A percentile compares a stretch with the other conserved stretches of the same genome.
Evolutionary conservation across 2,113 vertebrate species (phyloP).

Genomic region (Syngnathus floridae): DNA sequence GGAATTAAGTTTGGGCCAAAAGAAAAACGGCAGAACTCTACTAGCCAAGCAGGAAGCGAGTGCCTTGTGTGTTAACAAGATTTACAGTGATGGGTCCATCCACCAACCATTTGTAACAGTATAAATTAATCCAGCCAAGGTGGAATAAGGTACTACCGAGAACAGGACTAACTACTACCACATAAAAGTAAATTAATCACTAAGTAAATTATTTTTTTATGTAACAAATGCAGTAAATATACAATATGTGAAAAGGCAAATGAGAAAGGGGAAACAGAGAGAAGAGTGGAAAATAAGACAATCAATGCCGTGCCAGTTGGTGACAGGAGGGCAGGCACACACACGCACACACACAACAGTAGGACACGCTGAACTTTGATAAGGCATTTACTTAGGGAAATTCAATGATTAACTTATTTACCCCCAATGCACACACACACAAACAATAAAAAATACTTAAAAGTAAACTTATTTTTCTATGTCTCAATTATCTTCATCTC

Average conservation of each 20-base stretch:
- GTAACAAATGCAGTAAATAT: not conserved
- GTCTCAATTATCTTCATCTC: not conserved
- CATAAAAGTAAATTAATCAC: not conserved
- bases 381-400: not conserved
- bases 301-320: constrained; percentile 15
- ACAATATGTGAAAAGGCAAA: not conserved
- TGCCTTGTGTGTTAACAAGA: constrained; percentile 49
- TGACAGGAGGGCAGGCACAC: constrained; percentile 12
- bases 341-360: constrained; percentile 1
- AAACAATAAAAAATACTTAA: too few species aligned
- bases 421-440: too few species aligned
- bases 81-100: constrained; percentile 55
- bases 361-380: not conserved
- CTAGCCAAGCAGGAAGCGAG: constrained; percentile 57
- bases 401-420: not conserved
- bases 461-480: too few species aligned
- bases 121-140: constrained; percentile 33
- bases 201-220: not conserved
- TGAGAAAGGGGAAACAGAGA: constrained; percentile 3
- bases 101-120: constrained; percentile 55
- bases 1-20: constrained; percentile 42
- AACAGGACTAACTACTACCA: not conserved
- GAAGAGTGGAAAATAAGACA: not conserved
- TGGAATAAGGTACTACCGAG: constrained; percentile 17
- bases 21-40: constrained; percentile 48